phyloP scores from a whole-genome alignment of 2,797 vertebrate genomes.

The Sandelia bainsii region DNA sequence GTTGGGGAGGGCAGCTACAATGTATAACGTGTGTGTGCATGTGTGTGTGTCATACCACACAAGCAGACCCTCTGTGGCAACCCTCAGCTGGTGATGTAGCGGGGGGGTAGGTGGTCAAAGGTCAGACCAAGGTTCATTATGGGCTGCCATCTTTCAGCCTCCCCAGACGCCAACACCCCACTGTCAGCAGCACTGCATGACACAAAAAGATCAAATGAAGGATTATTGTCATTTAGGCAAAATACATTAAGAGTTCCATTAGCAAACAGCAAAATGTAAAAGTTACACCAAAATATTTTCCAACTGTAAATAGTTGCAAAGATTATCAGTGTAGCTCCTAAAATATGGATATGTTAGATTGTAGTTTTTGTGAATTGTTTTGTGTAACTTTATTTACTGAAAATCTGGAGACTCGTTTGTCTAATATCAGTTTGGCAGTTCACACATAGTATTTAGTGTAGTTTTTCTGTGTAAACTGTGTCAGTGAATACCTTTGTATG shows the following conservation, averaged over 20 bases:
- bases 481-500: background rate
- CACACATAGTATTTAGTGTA: background rate
- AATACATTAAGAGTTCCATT: conserved; percentile 2
- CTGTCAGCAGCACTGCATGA: conserved; percentile 44
- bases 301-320: background rate
- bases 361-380: background rate
- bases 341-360: background rate
- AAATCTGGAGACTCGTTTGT: background rate
- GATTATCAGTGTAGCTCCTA: background rate
- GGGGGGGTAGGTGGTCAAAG: conserved; percentile 65
- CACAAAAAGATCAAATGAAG: conserved; percentile 55
- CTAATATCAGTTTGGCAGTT: background rate
- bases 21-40: background rate
- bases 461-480: background rate
- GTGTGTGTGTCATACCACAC: conserved; percentile 43
- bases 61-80: conserved; percentile 58
- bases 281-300: background rate
- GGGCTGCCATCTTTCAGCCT: conserved; percentile 60
- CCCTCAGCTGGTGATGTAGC: conserved; percentile 67
- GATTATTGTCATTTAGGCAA: conserved; percentile 57
- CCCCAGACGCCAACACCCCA: conserved; percentile 49
- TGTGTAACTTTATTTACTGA: background rate
- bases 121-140: conserved; percentile 70
- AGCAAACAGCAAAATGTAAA: background rate
- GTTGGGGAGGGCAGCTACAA: background rate